phyloP scores from a whole-genome alignment of 2,113 vertebrate genomes.

The Oceanodroma tethys region DNA sequence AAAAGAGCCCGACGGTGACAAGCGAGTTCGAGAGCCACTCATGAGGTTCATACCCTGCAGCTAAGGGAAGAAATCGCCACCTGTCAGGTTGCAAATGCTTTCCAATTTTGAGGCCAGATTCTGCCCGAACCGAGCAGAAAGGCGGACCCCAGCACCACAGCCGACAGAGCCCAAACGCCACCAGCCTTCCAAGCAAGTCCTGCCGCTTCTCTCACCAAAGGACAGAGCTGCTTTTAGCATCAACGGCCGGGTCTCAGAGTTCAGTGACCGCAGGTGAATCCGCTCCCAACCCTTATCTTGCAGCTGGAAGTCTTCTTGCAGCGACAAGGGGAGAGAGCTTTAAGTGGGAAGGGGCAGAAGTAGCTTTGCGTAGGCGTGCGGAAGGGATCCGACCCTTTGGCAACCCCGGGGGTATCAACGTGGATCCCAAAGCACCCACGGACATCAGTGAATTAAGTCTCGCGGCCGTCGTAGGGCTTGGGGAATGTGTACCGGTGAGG shows the following conservation, averaged over 20 bases:
- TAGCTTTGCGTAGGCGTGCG: fast-evolving
- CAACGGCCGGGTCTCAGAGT: not conserved
- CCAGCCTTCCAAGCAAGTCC: not conserved
- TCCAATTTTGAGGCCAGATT: not conserved
- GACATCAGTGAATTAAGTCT: not conserved
- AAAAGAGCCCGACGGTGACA: not conserved
- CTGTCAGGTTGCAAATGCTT: too few relatives aligned
- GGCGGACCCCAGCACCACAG: not conserved
- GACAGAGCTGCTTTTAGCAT: not conserved
- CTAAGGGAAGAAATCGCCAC: not conserved
- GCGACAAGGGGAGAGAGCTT: not conserved
- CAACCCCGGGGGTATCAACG: fast-evolving
- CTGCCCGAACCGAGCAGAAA: not conserved
- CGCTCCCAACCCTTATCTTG: not conserved
- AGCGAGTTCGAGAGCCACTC: not conserved
- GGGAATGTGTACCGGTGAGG: fast-evolving
- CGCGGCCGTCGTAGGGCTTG: fast-evolving
- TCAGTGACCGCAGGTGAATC: not conserved
- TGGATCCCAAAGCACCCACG: not conserved
- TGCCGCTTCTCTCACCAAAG: not conserved
- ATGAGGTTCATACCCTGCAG: not conserved
- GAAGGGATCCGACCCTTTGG: not conserved
- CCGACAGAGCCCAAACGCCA: not conserved
- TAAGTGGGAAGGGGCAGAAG: not conserved
- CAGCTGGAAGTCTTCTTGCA: not conserved